A percentile compares a stretch with the other conserved stretches of the same genome.
Conservation (phyloP, 2,113 vertebrate genomes). For the Neomonachus schauinslandi region DNA sequence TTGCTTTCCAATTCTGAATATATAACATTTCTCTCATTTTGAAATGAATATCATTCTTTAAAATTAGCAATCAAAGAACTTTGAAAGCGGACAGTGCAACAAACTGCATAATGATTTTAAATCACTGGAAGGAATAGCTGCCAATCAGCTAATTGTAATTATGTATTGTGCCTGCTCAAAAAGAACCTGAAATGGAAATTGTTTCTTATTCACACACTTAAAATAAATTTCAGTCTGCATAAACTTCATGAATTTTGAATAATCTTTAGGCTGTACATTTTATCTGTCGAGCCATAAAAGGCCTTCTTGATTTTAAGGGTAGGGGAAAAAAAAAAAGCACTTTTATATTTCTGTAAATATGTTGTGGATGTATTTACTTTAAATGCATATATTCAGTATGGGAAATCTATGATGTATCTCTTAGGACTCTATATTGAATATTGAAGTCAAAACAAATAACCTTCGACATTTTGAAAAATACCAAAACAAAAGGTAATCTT, state of each 20-base stretch:
- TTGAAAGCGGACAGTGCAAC: constrained; percentile 78
- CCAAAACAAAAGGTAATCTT: constrained; percentile 37
- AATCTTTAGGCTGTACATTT: constrained; percentile 53
- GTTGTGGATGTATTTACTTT: constrained; percentile 57
- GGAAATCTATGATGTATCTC: constrained; percentile 62
- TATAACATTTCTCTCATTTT: constrained; percentile 71
- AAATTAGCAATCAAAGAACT: constrained; percentile 83
- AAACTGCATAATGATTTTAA: constrained; percentile 79
- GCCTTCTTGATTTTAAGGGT: constrained; percentile 38
- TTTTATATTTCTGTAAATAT: constrained; percentile 60
- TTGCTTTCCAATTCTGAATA: constrained; percentile 72
- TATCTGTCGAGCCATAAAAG: constrained; percentile 43
- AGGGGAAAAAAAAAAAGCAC: not conserved
- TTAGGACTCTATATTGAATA: constrained; percentile 37
- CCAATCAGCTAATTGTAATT: constrained; percentile 85
- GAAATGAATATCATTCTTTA: constrained; percentile 78
- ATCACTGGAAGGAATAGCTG: constrained; percentile 78
- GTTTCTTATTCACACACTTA: constrained; percentile 78
- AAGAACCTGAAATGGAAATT: constrained; percentile 83
- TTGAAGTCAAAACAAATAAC: constrained; percentile 64
- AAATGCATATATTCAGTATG: constrained; percentile 33
- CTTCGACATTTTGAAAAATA: constrained; percentile 64
- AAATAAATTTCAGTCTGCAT: constrained; percentile 65
- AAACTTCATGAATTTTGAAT: constrained; percentile 80
- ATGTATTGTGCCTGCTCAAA: constrained; percentile 77